Evolutionary conservation across 2,797 vertebrate species (phyloP).

Genomic region (Buceros bicornis): DNA sequence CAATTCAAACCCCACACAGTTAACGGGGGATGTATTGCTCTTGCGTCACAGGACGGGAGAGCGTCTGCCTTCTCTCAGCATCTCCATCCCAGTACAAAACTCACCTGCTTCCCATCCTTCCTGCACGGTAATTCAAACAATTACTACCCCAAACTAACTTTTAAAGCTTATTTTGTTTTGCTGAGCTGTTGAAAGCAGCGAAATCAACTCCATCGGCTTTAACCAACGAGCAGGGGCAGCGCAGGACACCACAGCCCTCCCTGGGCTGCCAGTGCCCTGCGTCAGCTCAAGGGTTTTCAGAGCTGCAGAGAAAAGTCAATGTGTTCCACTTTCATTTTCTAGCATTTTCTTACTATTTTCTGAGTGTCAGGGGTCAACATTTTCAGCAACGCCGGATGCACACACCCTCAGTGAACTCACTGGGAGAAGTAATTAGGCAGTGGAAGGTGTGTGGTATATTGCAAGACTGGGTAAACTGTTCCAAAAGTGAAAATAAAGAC

Average conservation of each 20-base stretch:
- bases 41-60: accelerated
- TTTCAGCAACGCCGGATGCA: not conserved
- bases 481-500: not conserved
- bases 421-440: not conserved
- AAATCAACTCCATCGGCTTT: not conserved
- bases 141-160: not conserved
- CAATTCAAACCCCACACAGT: not conserved
- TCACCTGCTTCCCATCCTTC: not conserved
- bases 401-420: not conserved
- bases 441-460: not conserved
- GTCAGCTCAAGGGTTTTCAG: not conserved
- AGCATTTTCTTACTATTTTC: not conserved
- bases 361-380: not conserved
- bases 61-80: not conserved
- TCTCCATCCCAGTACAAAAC: not conserved
- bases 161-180: not conserved
- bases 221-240: accelerated
- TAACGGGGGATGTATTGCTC: accelerated
- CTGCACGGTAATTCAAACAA: accelerated
- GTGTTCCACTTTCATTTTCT: not conserved
- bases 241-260: not conserved
- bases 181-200: not conserved
- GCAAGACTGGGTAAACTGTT: no score
- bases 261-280: not conserved
- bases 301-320: not conserved